A percentile compares a stretch with the other conserved stretches of the same genome.
Evolutionary conservation across 2,888 invertebrate species (phyloP).

Genomic region (Malacosoma neustria): DNA sequence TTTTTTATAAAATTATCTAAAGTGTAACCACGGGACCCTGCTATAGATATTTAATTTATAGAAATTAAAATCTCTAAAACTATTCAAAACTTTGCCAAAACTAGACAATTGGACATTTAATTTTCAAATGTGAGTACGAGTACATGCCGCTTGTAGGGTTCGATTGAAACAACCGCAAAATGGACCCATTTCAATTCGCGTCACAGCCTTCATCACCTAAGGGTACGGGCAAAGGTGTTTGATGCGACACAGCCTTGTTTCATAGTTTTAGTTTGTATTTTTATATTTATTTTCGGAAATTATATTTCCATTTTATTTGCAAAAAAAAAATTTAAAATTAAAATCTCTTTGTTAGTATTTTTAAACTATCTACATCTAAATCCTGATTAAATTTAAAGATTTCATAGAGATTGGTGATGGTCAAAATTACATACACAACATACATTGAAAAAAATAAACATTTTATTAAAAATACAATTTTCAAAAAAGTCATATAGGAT

Average conservation of each 20-base stretch:
- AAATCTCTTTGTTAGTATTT: too few relatives aligned
- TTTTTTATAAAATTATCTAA: background rate
- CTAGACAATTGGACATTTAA: conserved; percentile 47
- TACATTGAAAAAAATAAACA: too few relatives aligned
- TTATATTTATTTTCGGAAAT: background rate
- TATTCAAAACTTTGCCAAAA: conserved; percentile 6
- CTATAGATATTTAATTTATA: too few relatives aligned
- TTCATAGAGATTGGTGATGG: too few relatives aligned
- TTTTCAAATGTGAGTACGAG: conserved; percentile 48
- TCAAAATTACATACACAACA: too few relatives aligned
- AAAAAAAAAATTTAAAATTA: too few relatives aligned
- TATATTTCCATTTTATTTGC: too few relatives aligned
- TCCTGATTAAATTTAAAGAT: too few relatives aligned
- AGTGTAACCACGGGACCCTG: too few relatives aligned
- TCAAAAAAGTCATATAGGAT: too few relatives aligned
- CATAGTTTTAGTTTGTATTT: background rate
- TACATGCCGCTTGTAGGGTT: conserved; percentile 59
- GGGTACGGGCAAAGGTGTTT: conserved; percentile 38
- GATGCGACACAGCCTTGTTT: conserved; percentile 24
- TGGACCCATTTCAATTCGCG: conserved; percentile 60
- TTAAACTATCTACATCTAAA: too few relatives aligned
- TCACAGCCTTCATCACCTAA: conserved; percentile 57
- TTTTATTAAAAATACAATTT: too few relatives aligned
- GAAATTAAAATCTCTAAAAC: background rate
- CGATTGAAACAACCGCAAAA: conserved; percentile 66